Evolutionary conservation across 2,797 vertebrate genomes (phyloP), one percentile per base, ranked within the genome.

Genomic region (Melanotaenia pygmaea): DNA sequence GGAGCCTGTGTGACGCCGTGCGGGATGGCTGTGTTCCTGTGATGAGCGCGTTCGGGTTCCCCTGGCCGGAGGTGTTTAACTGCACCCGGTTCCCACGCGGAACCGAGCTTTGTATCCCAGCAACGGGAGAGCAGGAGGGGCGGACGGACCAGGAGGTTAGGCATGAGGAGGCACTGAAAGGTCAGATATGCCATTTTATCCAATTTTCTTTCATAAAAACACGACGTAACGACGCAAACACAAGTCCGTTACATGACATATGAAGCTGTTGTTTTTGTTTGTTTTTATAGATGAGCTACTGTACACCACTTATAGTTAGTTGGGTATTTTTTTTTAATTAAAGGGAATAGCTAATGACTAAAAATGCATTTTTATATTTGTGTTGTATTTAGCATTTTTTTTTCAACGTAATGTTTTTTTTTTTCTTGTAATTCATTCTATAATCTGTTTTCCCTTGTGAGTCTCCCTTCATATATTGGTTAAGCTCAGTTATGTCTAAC

Each of bases 21-120:
- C 82, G 93, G 18, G 93, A 95, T 50, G 91, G 94, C 45, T 96
- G 95, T 71, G 75, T 93, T 45, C 95, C 95, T 0, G 95, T 96
- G 18, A 96, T 96, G 95, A 94, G 91, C 54, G 94, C 95, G 0
- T 96, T 96, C 43, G 95, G 95, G 0, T 96, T 96, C 77, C 94
- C 95, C 0, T 95, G 95, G 95, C 95, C 95, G 0, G 87, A 95
- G 57, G 95, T 95, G 92, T 94, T 96, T 18, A 94, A 96, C 87
- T 96, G 95, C 72, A 92, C 67, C 70, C 90, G 91, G 20, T 96
- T 96, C 70, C 95, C 95, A 0, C 77, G 40, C 6, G 91, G 88
- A 20, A 91, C 92, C 7, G 87, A 94, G 18, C 93, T 96, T 11
- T 96, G 95, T 60, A 91, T 96, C 86, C 94, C 94, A 1, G 83